Base-by-base conservation (phyloP, 2,888 invertebrate genomes). In the Ormyrus pomaceus region DNA sequence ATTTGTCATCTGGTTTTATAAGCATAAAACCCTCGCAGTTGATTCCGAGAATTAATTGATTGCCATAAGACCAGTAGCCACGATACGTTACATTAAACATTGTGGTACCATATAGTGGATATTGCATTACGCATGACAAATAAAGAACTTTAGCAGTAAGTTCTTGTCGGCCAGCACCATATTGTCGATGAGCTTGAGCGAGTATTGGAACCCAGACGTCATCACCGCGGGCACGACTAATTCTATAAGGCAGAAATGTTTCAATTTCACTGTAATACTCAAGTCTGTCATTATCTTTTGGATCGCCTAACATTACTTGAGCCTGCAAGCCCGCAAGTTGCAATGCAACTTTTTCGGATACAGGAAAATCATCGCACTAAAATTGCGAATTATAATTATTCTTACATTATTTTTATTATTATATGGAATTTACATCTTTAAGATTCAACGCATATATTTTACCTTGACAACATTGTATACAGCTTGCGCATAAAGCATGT, bases 401-500 rank as follows among this genome's bases (percentile, higher is more conserved):
- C 34, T 34, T 34, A 34, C 4, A 34, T 58, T 62, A 6, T 48
- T 68, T 55, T 34, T 34, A n/a, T 9, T 45, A 51, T 8, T 19
- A 45, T 45, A 34, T 80, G 34, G n/a, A 10, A 48, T 71, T 64
- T 6, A 19, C 5, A 62, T 34, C 6, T 61, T 61, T 55, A 53
- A 68, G 0, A 66, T 66, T 69, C 8, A 58, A 70, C 1, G 6
- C 6, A 58, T 34, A 9, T 58, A 50, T 10, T 61, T 61, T 92
- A 97, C 97, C 94, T 97, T 97, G 4, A 98, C 98, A 68, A 98
- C 97, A 88, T 96, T 96, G 87, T 98, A 96, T 8, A 98, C 98
- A 78, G 98, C 98, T 92, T 98, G 98, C 48, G 98, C 97, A 91
- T 98, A 98, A 5, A 98, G 92, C 89, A 98, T 93, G 86, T 97